These are phyloP conservation scores for Heterotis niloticus DNA, from an alignment of 2,113 vertebrate species.

Conservation along the genomic window DNA sequence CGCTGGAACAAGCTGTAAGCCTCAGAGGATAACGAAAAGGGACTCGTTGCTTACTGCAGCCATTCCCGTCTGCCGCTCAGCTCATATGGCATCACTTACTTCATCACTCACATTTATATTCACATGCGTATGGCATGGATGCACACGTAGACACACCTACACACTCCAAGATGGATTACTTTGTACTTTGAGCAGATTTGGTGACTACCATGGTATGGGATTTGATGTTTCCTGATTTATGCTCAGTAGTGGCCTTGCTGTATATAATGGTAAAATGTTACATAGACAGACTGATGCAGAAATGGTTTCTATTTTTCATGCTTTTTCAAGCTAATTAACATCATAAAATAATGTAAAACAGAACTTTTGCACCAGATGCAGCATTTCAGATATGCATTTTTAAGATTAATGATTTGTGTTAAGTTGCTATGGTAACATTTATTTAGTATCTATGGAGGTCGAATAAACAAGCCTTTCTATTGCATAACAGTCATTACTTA, in stretches of 20 bases:
- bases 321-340: not conserved
- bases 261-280: not conserved
- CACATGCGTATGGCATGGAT: not conserved
- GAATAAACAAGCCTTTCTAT: constrained; percentile 2
- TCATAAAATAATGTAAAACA: constrained; percentile 1
- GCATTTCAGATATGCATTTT: not conserved
- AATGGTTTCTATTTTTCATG: not conserved
- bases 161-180: not conserved
- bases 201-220: not conserved
- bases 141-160: not conserved
- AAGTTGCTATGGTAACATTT: not conserved
- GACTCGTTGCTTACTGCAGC: constrained; percentile 12
- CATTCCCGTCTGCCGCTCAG: not conserved
- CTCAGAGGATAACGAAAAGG: constrained; percentile 13
- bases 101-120: not conserved
- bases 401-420: constrained; percentile 8
- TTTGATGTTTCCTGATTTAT: constrained; percentile 12
- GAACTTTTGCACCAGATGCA: not conserved
- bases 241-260: no score
- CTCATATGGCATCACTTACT: constrained; percentile 5
- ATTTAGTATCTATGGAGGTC: not conserved
- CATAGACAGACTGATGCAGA: not conserved
- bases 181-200: not conserved
- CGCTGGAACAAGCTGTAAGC: constrained; percentile 19
- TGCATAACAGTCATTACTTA: not conserved